Evolutionary conservation across 2,888 invertebrate species (phyloP), one percentile per base, ranked within the genome.

Genomic region (Megastigmus dorsalis): DNA sequence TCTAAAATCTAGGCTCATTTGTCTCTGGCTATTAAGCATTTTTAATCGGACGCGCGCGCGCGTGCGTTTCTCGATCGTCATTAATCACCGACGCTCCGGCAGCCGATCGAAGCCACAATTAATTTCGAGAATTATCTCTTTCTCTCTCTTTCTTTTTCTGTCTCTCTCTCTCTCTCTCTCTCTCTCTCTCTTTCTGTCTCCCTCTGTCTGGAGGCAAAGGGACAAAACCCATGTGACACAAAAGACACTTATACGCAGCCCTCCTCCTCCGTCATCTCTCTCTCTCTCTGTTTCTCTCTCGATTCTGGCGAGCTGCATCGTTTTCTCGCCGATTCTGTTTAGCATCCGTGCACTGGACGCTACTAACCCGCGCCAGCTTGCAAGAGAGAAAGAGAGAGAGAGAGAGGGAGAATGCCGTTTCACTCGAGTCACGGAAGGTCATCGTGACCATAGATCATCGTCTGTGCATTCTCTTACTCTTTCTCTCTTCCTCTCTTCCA

Each of bases 381-480:
- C n/a, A n/a, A n/a, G n/a, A n/a, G n/a, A n/a, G n/a, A n/a, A n/a
- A n/a, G n/a, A n/a, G 38, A 13, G 30, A n/a, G 30, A 7, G 15
- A 45, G 26, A 43, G 43, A 15, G 50, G 67, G 78, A 71, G 78
- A 77, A 80, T 75, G 78, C 78, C 48, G 69, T 76, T 72, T 77
- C 76, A 55, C 77, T 73, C 73, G 75, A 78, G 78, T 77, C 79
- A 76, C 78, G 77, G 77, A 77, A 81, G 81, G 81, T 80, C 81
- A 81, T 78, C 75, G 76, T 62, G 79, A 69, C 76, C 77, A 74
- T 79, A 79, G 77, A 81, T 80, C 80, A 80, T 80, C 74, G 48
- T 55, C 69, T 60, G 67, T 50, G 74, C 43, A 41, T 63, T 55
- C 55, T 23, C 28, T 55, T 36, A 55, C 69, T 15, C 45, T 45